Evolutionary conservation across 2,888 invertebrate species (phyloP).

Genomic region (Latrodectus elegans): DNA sequence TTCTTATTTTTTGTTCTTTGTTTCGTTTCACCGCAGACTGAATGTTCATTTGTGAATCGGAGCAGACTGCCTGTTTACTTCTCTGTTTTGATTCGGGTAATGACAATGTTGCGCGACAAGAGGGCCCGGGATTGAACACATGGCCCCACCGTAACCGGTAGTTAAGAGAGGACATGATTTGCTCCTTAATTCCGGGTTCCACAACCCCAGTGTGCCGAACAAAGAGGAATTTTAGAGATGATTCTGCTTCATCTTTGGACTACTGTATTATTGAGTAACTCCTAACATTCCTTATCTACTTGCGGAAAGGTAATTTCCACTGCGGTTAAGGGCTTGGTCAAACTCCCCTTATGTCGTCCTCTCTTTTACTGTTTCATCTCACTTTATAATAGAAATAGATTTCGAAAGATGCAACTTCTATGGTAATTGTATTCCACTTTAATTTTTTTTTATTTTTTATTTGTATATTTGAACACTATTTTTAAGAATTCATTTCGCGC

Average conservation of each 20-base stretch:
- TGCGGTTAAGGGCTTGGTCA: not conserved
- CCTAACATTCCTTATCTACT: not conserved
- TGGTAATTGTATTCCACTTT: no score
- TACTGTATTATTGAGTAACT: slow-evolving; percentile 5
- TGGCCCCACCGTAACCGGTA: slow-evolving; percentile 54
- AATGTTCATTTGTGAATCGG: slow-evolving; percentile 59
- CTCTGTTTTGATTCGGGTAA: slow-evolving; percentile 46
- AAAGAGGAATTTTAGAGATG: not conserved
- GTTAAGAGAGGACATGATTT: slow-evolving; percentile 43
- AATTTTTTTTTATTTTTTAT: no score
- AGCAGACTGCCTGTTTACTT: slow-evolving; percentile 36
- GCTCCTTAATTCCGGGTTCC: slow-evolving; percentile 41
- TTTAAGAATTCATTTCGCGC: no score
- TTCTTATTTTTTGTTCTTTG: slow-evolving; percentile 15
- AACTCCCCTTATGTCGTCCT: not conserved
- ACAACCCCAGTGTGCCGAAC: slow-evolving; percentile 14
- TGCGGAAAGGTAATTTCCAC: not conserved
- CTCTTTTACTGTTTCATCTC: no score
- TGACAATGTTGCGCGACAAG: slow-evolving; percentile 59
- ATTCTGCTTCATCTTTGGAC: not conserved
- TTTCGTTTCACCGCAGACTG: slow-evolving; percentile 53
- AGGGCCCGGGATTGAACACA: slow-evolving; percentile 35
- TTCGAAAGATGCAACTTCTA: no score
- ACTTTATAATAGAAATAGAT: no score
- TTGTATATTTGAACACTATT: no score